Percentiles rank a stretch among this genome's conserved stretches.
Conservation (phyloP, 2,888 invertebrate species). For the Trachelus troglodyta region DNA sequence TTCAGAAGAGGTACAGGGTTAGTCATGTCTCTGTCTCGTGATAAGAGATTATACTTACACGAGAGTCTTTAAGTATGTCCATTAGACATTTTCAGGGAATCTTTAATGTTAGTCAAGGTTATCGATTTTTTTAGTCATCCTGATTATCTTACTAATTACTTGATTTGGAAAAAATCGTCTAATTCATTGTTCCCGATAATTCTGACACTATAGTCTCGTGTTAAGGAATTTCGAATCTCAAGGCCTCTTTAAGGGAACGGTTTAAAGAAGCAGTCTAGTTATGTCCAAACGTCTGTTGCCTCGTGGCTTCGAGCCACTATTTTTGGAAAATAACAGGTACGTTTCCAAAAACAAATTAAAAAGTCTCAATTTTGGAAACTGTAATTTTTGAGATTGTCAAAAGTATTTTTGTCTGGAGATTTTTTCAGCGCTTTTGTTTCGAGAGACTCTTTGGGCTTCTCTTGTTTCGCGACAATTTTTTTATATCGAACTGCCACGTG, state of each 20-base stretch:
- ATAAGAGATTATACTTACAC: not conserved
- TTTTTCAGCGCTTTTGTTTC: not conserved
- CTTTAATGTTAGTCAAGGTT: not conserved
- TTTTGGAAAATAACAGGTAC: not conserved
- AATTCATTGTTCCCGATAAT: not conserved
- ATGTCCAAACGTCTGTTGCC: not conserved
- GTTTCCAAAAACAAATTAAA: not conserved
- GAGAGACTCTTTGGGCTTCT: not conserved
- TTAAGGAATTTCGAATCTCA: too few relatives aligned
- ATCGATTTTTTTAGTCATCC: not conserved
- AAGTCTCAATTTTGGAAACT: not conserved
- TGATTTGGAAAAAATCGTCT: not conserved
- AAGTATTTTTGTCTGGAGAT: not conserved
- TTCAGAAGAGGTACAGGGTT: not conserved
- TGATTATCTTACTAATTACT: too few relatives aligned
- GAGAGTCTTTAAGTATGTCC: not conserved
- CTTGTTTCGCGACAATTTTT: not conserved
- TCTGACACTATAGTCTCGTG: too few relatives aligned
- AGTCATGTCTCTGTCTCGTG: not conserved
- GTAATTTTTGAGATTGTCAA: not conserved
- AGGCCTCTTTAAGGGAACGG: not conserved
- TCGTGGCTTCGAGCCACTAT: not conserved
- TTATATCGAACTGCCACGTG: not conserved
- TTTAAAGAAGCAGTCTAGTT: not conserved
- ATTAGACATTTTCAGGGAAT: not conserved